A percentile compares a stretch with the other conserved stretches of the same genome.
Conservation (phyloP, 1,140 invertebrate species). For the Drosophila novamexicana region DNA sequence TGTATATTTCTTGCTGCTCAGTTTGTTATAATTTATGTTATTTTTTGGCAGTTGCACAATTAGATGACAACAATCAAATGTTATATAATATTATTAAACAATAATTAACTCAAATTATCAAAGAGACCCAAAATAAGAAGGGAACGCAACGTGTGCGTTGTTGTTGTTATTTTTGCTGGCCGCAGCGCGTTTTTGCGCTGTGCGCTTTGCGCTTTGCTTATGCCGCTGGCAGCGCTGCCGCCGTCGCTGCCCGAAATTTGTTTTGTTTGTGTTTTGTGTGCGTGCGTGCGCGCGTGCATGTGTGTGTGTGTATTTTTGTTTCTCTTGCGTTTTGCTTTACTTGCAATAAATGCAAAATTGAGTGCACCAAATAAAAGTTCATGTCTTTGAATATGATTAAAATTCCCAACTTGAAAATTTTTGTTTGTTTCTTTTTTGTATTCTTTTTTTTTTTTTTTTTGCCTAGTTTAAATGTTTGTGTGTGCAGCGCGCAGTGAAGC, state of each 20-base stretch:
- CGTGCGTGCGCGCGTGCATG: conserved; percentile 37
- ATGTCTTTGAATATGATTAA: conserved; percentile 12
- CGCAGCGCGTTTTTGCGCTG: conserved; percentile 8
- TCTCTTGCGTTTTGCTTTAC: conserved; percentile 21
- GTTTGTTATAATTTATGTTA: neutral
- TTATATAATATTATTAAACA: conserved; percentile 37
- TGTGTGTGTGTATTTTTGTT: conserved; percentile 37
- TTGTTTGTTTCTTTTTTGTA: neutral
- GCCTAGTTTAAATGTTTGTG: neutral
- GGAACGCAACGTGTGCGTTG: conserved; percentile 1
- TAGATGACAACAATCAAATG: conserved; percentile 30
- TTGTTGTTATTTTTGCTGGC: conserved; percentile 12
- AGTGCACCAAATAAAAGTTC: conserved; percentile 16
- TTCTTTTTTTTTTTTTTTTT: no score
- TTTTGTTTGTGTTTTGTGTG: conserved; percentile 48
- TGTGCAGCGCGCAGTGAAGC: conserved; percentile 23
- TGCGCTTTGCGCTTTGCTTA: conserved; percentile 14
- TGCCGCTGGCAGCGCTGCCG: conserved; percentile 40
- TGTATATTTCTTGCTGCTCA: neutral
- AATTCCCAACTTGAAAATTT: neutral
- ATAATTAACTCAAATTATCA: conserved; percentile 38
- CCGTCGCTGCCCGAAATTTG: conserved; percentile 29
- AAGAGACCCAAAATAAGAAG: conserved; percentile 15
- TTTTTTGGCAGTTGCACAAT: conserved; percentile 5
- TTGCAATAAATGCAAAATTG: conserved; percentile 38